These are phyloP conservation scores for Acronicta leporina DNA, from an alignment of 2,888 invertebrate genomes.

Conservation along the genomic window DNA sequence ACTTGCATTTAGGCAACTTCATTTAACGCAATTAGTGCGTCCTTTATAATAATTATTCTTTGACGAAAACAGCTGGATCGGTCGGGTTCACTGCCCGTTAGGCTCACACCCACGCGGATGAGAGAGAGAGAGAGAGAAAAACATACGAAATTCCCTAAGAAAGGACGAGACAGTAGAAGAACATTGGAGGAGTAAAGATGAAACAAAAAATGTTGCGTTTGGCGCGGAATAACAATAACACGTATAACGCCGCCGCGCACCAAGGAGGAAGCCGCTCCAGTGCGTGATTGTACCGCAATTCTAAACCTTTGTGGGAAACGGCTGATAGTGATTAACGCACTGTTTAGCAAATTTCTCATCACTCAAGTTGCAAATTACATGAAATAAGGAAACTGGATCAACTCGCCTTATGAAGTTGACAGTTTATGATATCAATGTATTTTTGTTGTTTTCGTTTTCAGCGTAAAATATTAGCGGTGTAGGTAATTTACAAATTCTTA, in stretches of 20 bases:
- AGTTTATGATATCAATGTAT: no score
- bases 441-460: no score
- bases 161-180: slow-evolving; percentile 55
- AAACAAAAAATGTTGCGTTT: slow-evolving; percentile 64
- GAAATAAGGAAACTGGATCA: neutral
- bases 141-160: slow-evolving; percentile 40
- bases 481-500: no score
- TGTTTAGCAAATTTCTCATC: slow-evolving; percentile 12
- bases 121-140: slow-evolving; percentile 60
- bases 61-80: slow-evolving; percentile 75
- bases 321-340: slow-evolving; percentile 3
- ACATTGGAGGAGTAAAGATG: slow-evolving; percentile 63
- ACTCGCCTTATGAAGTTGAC: no score
- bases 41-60: slow-evolving; percentile 63
- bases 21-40: slow-evolving; percentile 53
- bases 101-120: slow-evolving; percentile 68
- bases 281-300: slow-evolving; percentile 32
- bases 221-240: slow-evolving; percentile 69
- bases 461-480: no score
- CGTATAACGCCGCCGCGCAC: slow-evolving; percentile 27
- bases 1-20: slow-evolving; percentile 46
- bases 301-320: slow-evolving; percentile 6
- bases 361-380: no score
- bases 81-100: slow-evolving; percentile 74
- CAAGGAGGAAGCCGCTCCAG: slow-evolving; percentile 41